Base-by-base conservation (phyloP, 2,113 vertebrate species). In the Leiothrix lutea region DNA sequence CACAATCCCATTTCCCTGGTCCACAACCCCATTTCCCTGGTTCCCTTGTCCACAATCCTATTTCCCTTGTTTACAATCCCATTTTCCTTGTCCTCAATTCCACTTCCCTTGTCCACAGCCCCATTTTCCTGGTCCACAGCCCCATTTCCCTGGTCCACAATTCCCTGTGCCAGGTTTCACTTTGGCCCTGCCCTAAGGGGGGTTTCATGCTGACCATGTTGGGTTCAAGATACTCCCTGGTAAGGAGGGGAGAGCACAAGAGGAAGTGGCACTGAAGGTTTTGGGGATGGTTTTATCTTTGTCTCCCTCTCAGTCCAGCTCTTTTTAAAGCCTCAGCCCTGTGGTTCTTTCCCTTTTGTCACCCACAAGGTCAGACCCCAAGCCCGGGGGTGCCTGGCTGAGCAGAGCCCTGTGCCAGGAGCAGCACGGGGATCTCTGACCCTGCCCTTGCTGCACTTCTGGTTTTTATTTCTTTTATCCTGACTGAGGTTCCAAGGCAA, bases 201-300 rank as follows among this genome's bases (percentile, higher is more conserved):
- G 0, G 40, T 80, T 80, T 25, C 25, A 1, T 31, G 25, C 38
- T 36, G 28, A 3, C 23, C 19, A 0, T 11, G 31, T 23, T 44
- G 28, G 4, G 5, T 28, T 71, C 42, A 5, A 4, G 17, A 33
- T 25, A 12, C 29, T 8, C 1, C 2, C 21, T 53, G 61, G 0
- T 13, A 1, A 47, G 36, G 45, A 29, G 48, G 48, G 45, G 14
- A 14, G 50, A 48, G 60, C 42, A 25, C 33, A 25, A 36, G 64
- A 8, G 14, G 33, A 11, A 22, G 35, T 33, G 48, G 31, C 38
- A 25, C 36, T 28, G 54, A 5, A 57, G 36, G 36, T 31, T 29
- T 79, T 54, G 14, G 51, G 44, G 53, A 67, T 45, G 23, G 15
- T 88, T 90, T 82, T 35, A 3, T 56, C 33, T 31, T 35, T 33